These are phyloP conservation scores for Ammodytes marinus DNA, from an alignment of 2,113 vertebrate species.

Conservation along the genomic window DNA sequence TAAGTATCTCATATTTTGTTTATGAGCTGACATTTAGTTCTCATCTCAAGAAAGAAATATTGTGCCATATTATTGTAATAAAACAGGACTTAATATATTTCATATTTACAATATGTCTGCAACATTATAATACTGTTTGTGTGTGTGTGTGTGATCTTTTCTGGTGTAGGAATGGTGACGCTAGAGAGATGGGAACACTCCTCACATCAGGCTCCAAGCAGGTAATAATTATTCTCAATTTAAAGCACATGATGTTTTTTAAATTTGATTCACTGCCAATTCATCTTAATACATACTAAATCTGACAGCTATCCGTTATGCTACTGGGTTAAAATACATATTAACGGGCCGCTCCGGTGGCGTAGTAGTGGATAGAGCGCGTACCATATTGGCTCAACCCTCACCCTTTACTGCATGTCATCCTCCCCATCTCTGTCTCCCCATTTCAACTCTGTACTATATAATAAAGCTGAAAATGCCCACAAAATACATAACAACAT, in stretches of 20 bases:
- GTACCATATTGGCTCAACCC: too few species aligned
- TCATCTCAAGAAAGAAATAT: neutral
- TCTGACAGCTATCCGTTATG: neutral
- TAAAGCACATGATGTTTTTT: too few species aligned
- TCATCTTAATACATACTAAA: neutral
- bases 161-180: slow-evolving; percentile 82
- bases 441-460: too few species aligned
- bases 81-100: neutral
- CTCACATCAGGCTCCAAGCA: slow-evolving; percentile 81
- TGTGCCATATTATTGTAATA: neutral
- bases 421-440: too few species aligned
- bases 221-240: slow-evolving; percentile 64
- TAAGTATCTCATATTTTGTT: neutral
- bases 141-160: slow-evolving; percentile 17
- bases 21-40: neutral
- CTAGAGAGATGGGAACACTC: slow-evolving; percentile 78
- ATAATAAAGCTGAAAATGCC: too few species aligned
- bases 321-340: neutral
- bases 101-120: neutral
- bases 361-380: too few species aligned
- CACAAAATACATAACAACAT: neutral
- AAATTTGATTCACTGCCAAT: neutral
- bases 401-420: too few species aligned
- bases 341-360: neutral
- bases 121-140: neutral